phyloP scores from a whole-genome alignment of 2,888 invertebrate species.

The Ochlodes sylvanus region DNA sequence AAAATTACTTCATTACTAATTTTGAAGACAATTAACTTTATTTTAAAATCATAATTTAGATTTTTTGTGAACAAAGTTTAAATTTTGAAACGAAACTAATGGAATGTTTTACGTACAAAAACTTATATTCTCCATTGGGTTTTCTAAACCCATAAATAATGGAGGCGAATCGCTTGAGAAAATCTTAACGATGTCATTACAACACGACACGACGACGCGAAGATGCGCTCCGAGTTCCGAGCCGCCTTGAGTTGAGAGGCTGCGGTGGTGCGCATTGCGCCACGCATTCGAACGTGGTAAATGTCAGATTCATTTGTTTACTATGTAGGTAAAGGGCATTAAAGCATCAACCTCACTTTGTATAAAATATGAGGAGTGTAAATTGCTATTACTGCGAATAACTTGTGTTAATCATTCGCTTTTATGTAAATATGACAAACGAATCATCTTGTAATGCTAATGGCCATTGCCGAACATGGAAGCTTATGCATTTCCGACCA shows the following conservation, averaged over 20 bases:
- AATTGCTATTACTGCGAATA: not conserved
- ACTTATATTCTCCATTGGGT: not conserved
- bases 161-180: constrained; percentile 11
- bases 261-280: constrained; percentile 42
- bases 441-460: too few relatives aligned
- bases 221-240: constrained; percentile 26
- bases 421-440: too few relatives aligned
- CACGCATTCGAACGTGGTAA: constrained; percentile 44
- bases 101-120: not conserved
- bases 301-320: constrained; percentile 43
- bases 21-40: too few relatives aligned
- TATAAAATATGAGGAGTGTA: not conserved
- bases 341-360: not conserved
- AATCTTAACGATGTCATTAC: constrained; percentile 17
- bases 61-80: too few relatives aligned
- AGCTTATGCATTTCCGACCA: too few relatives aligned
- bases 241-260: constrained; percentile 1
- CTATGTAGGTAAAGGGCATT: constrained; percentile 30
- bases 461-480: too few relatives aligned
- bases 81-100: too few relatives aligned
- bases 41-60: too few relatives aligned
- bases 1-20: not conserved
- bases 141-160: constrained; percentile 4
- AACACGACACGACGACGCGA: constrained; percentile 10
- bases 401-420: too few relatives aligned